These are phyloP conservation scores for Myathropa florea DNA, from an alignment of 2,888 invertebrate species.

Conservation along the genomic window DNA sequence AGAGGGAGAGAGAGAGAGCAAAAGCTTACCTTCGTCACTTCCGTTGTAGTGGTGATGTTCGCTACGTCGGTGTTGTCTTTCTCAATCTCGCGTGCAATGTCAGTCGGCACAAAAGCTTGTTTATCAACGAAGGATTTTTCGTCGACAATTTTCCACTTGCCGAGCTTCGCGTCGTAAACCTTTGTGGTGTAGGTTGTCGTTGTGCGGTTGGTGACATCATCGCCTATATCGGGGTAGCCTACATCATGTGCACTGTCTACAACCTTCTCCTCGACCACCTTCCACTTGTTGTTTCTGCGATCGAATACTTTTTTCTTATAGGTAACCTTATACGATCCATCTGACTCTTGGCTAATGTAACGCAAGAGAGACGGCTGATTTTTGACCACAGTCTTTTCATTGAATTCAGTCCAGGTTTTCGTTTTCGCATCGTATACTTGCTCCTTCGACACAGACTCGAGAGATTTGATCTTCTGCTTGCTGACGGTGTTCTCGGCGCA, in stretches of 20 bases:
- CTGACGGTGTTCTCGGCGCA: not conserved
- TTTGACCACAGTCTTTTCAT: constrained; percentile 76
- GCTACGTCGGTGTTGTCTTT: constrained; percentile 81
- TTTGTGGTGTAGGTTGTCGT: constrained; percentile 81
- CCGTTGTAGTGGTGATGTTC: constrained; percentile 81
- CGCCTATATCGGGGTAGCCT: constrained; percentile 80
- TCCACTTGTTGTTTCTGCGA: constrained; percentile 79
- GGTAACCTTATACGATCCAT: constrained; percentile 79
- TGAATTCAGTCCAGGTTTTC: constrained; percentile 79
- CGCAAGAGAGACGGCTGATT: constrained; percentile 78
- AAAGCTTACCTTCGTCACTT: constrained; percentile 80
- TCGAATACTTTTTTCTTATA: constrained; percentile 81
- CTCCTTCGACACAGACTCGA: constrained; percentile 75
- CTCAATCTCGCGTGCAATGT: constrained; percentile 81
- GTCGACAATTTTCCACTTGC: constrained; percentile 80
- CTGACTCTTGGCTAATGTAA: constrained; percentile 79
- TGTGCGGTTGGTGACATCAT: constrained; percentile 81
- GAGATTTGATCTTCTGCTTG: constrained; percentile 37
- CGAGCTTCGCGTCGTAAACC: constrained; percentile 80
- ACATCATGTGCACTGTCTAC: constrained; percentile 80
- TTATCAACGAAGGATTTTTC: constrained; percentile 80
- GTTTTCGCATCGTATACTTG: constrained; percentile 80
- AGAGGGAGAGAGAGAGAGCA: not conserved
- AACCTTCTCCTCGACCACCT: constrained; percentile 82
- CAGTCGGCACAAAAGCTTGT: constrained; percentile 79